phyloP scores from a whole-genome alignment of 2,797 vertebrate genomes.

The Peromyscus nudipes region DNA sequence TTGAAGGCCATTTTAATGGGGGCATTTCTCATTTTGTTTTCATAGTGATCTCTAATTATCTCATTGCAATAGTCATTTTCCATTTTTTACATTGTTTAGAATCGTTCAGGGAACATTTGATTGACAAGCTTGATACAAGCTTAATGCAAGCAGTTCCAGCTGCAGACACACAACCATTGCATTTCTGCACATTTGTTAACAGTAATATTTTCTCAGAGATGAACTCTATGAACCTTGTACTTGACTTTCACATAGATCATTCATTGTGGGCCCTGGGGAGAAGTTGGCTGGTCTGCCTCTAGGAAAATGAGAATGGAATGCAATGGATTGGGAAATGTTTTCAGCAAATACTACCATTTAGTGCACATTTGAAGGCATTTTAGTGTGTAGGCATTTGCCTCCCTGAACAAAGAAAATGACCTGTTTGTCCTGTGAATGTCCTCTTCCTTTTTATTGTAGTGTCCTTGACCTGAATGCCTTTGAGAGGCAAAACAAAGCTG shows the following conservation, averaged over 20 bases:
- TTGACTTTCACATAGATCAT: background rate
- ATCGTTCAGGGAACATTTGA: background rate
- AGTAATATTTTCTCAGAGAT: background rate
- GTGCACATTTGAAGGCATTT: background rate
- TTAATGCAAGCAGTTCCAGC: background rate
- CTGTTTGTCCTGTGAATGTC: background rate
- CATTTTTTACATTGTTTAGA: conserved; percentile 3
- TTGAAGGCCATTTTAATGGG: background rate
- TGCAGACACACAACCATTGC: background rate
- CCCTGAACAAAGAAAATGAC: background rate
- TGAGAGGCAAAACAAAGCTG: conserved; percentile 98
- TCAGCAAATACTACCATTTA: background rate
- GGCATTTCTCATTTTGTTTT: background rate
- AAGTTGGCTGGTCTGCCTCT: too few species aligned
- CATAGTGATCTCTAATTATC: background rate
- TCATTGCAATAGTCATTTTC: background rate
- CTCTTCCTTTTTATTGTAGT: conserved; percentile 84
- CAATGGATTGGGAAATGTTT: background rate
- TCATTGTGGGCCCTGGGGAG: background rate
- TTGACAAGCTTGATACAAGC: background rate
- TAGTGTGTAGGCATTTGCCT: background rate
- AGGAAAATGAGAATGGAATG: background rate
- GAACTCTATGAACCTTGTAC: background rate
- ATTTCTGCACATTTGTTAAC: background rate
- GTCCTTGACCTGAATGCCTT: conserved; percentile 98